phyloP scores from a whole-genome alignment of 2,797 vertebrate genomes.

The Emys orbicularis region DNA sequence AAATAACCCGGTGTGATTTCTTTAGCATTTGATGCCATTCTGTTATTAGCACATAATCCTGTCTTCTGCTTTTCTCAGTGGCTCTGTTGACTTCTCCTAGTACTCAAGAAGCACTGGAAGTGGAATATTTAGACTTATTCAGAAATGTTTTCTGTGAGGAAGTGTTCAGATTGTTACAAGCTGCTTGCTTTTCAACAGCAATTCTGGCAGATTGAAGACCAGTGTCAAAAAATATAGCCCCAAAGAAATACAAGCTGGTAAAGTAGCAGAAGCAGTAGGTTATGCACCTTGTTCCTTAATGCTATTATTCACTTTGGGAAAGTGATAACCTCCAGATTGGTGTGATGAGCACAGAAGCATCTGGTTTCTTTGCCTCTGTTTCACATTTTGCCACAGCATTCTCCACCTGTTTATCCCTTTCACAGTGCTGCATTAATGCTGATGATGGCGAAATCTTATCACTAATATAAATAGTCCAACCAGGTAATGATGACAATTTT shows the following conservation, averaged over 20 bases:
- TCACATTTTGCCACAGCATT: neutral
- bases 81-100: neutral
- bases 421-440: neutral
- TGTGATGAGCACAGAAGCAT: neutral
- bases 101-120: neutral
- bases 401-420: neutral
- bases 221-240: neutral
- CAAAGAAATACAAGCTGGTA: neutral
- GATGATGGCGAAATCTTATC: neutral
- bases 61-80: neutral
- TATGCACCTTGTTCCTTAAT: neutral
- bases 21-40: neutral
- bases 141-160: neutral
- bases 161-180: neutral
- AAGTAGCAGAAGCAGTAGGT: neutral
- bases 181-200: neutral
- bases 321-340: neutral
- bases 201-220: neutral
- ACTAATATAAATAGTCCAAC: neutral
- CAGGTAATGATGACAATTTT: neutral
- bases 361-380: neutral
- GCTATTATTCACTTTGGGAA: neutral
- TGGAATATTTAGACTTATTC: conserved; percentile 15
- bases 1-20: neutral
- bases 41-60: neutral